Conservation (phyloP, 1,140 invertebrate species). For the Eriosoma lanigerum region DNA sequence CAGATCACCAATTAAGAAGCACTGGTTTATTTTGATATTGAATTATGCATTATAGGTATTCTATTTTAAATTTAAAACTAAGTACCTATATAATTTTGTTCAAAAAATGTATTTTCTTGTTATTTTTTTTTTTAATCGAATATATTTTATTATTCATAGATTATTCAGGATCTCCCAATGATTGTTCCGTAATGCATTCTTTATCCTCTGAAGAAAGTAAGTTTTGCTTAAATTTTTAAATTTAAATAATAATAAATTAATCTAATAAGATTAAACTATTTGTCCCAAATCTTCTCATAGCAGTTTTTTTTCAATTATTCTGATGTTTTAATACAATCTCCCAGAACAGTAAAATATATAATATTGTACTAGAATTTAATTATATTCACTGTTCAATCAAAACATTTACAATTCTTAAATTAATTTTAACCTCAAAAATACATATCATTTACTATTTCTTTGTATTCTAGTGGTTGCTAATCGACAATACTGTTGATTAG, state of each 20-base stretch:
- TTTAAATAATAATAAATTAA: not conserved
- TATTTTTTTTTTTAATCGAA: no score
- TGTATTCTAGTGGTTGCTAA: not conserved
- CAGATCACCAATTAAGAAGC: no score
- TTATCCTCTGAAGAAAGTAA: not conserved
- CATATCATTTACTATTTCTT: constrained; percentile 1
- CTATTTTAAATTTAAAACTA: no score
- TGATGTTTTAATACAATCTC: not conserved
- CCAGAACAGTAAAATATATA: not conserved
- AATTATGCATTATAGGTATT: no score
- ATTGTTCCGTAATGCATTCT: not conserved
- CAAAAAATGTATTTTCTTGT: no score
- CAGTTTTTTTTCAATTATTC: no score
- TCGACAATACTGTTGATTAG: not conserved
- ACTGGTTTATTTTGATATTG: no score
- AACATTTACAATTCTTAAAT: not conserved
- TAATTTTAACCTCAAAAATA: not conserved
- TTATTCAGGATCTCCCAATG: constrained; percentile 20
- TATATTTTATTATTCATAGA: not conserved
- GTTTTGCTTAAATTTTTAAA: not conserved
- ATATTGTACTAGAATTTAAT: not conserved
- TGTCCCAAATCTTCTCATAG: no score
- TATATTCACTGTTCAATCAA: not conserved
- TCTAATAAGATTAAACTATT: no score
- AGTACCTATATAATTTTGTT: not conserved